Evolutionary conservation across 1,140 invertebrate species (phyloP).

Genomic region (Tribolium castaneum): DNA sequence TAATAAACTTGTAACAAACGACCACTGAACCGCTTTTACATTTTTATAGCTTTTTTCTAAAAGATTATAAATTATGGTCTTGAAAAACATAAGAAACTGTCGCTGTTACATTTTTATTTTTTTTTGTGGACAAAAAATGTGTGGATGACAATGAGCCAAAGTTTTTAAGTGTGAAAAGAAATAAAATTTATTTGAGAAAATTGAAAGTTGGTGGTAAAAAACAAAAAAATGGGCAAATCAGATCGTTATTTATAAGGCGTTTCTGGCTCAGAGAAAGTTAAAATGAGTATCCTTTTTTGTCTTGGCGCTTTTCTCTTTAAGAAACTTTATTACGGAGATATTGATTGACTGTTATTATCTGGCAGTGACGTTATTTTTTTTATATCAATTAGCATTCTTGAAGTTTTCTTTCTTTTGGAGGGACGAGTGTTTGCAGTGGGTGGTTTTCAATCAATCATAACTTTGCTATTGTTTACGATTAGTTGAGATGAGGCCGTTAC

Average conservation of each 20-base stretch:
- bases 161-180: neutral
- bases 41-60: too few species aligned
- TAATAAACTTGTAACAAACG: neutral
- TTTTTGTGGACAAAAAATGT: neutral
- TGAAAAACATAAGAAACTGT: neutral
- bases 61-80: neutral
- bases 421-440: neutral
- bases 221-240: neutral
- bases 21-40: neutral
- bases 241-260: neutral
- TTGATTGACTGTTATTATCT: neutral
- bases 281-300: neutral
- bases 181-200: neutral
- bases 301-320: neutral
- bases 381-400: neutral
- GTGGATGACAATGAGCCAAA: neutral
- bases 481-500: neutral
- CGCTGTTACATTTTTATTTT: neutral
- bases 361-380: neutral
- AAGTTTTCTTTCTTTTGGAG: neutral
- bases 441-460: neutral
- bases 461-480: neutral
- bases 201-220: neutral
- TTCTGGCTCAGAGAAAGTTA: neutral
- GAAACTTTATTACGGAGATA: neutral